Percentiles rank a stretch among this genome's conserved stretches.
Evolutionary conservation across 2,797 vertebrate species (phyloP).

Genomic region (Cossypha heuglini): DNA sequence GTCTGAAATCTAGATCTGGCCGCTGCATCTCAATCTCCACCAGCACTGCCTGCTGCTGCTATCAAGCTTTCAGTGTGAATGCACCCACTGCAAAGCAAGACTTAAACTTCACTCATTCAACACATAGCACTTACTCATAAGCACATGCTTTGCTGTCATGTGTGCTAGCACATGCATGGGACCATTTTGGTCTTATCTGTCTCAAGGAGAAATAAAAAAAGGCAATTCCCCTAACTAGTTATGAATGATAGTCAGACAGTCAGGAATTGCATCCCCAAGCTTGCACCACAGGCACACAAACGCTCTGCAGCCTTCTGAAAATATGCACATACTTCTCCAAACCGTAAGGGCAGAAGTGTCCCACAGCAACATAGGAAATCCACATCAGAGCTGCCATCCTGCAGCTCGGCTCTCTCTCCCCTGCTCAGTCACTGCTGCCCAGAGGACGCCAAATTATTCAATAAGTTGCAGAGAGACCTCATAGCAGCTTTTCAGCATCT

Average conservation of each 20-base stretch:
- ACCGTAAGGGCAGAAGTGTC: background rate
- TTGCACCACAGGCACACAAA: fast-evolving
- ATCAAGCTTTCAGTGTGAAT: background rate
- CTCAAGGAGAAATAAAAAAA: background rate
- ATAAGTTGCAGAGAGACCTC: background rate
- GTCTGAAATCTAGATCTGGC: conserved; percentile 20
- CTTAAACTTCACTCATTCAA: background rate
- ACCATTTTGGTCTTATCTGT: background rate
- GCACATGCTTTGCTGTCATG: background rate
- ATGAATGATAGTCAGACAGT: background rate
- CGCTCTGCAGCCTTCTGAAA: background rate
- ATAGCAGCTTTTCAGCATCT: background rate
- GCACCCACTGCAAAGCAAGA: background rate
- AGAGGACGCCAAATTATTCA: background rate
- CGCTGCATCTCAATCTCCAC: background rate
- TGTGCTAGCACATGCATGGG: background rate
- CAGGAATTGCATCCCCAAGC: background rate
- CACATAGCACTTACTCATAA: background rate
- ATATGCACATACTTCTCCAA: fast-evolving
- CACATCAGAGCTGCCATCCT: background rate
- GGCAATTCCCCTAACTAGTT: fast-evolving
- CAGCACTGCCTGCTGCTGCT: background rate
- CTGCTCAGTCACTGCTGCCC: background rate
- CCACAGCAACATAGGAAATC: background rate
- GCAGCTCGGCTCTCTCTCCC: background rate